Conservation (phyloP, 2,888 invertebrate species). For the Lymantria monacha region DNA sequence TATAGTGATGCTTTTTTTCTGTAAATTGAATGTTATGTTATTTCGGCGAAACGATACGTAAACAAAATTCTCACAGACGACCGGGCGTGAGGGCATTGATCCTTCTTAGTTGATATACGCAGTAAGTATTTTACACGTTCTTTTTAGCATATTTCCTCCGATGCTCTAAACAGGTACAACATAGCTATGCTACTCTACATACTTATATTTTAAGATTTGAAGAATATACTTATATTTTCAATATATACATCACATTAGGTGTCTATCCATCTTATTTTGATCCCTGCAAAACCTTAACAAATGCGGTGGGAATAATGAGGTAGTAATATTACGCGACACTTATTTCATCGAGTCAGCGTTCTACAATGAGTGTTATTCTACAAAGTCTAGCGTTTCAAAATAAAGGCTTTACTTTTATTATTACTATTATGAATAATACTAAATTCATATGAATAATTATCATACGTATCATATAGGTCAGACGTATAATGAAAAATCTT, state of each 20-base stretch:
- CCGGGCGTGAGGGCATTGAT: conserved; percentile 71
- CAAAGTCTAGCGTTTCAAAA: not conserved
- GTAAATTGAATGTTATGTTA: conserved; percentile 40
- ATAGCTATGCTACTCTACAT: not conserved
- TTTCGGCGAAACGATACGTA: conserved; percentile 58
- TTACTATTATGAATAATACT: not conserved
- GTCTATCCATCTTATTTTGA: too few relatives aligned
- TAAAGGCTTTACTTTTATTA: not conserved
- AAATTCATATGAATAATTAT: conserved; percentile 3
- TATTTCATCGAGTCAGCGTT: too few relatives aligned
- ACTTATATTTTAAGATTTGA: not conserved
- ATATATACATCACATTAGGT: too few relatives aligned
- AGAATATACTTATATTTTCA: not conserved
- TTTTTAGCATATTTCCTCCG: conserved; percentile 15
- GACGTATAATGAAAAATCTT: conserved; percentile 29
- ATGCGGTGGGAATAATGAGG: not conserved
- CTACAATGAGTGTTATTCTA: not conserved
- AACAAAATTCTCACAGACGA: conserved; percentile 55
- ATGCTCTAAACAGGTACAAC: conserved; percentile 12
- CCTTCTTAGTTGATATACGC: conserved; percentile 49
- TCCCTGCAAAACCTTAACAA: not conserved
- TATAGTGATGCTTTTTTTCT: conserved; percentile 18
- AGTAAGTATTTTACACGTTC: conserved; percentile 19
- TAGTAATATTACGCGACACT: too few relatives aligned
- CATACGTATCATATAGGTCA: conserved; percentile 22